Evolutionary conservation across 2,113 vertebrate genomes (phyloP), one percentile per base, ranked within the genome.

Genomic region (Carassius gibelio): DNA sequence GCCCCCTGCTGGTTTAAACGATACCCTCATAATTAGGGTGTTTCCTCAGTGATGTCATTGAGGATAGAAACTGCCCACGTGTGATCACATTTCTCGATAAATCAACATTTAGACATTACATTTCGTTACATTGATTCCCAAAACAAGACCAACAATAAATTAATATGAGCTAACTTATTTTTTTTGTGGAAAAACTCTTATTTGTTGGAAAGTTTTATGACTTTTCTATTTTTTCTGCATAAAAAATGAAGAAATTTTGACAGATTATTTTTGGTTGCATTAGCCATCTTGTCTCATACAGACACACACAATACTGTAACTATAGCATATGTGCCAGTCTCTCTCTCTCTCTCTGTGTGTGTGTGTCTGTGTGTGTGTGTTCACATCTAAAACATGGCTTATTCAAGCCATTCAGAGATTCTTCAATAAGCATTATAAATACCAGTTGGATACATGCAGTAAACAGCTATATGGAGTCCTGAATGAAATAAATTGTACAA

Each of bases 21-120:
- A 50, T 14, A 68, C 9, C 26, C 14, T 69, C 9, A 19, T 82
- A 30, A 82, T 82, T 30, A 4, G 80, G 80, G 80, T 82, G 64
- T 82, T 82, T 71, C 61, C 45, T 71, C 26, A 0, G 30, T 82
- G 64, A 82, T 52, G 48, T 82, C 80, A 82, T 48, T n/a, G 14
- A 48, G 36, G 42, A 50, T 3, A 23, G 45, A 81, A 26, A 11
- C 78, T 66, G 59, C 78, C 59, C 78, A 80, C 55, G 52, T 23
- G 17, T 75, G 9, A 5, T 75, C n/a, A 75, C n/a, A 14, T 52
- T 52, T 75, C 23, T 15, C 10, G 4, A 61, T 52, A 52, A 52
- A 52, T 5, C 13, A 52, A 5, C 52, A 55, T 5, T 15, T 55
- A 55, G 52, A 5, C 1, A 5, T 52, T 38, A 38, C 38, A 38